Evolutionary conservation across 2,888 invertebrate genomes (phyloP), one percentile per base, ranked within the genome.

Genomic region (Tanytarsus gracilentus): DNA sequence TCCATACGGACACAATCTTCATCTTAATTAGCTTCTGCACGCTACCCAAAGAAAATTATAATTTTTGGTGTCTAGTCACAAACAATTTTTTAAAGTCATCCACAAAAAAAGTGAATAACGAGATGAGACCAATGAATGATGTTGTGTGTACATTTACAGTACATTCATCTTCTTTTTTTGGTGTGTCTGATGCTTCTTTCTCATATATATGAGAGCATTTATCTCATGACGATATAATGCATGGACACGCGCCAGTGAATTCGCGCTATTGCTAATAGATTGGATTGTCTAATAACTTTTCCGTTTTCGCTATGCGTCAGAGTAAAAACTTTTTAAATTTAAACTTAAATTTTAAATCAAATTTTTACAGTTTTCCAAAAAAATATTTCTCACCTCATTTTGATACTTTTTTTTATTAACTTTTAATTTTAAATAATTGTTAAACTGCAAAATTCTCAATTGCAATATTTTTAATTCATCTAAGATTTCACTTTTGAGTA

Each of bases 231-330:
- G 49, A 14, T 27, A 26, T 49, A 49, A 49, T 49, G 27, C 25
- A 49, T 49, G 49, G 49, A 26, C 49, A 49, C 16, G 49, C 26
- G 49, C 49, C 49, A 27, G 25, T 14, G 26, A 49, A n/a, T 27
- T 49, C 49, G 26, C 26, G 27, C 49, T 25, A 27, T 49, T 49
- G 49, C 49, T 49, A 49, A 49, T 49, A 49, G 21, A 44, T n/a
- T n/a, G n/a, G n/a, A n/a, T 49, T 49, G 27, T 49, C 27, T 49
- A 49, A 49, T 49, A 49, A 49, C 25, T 49, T 49, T 49, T 49
- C 27, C 27, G 25, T 49, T 44, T 30, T 30, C 9, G 6, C 9
- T 6, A 30, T 26, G 49, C 44, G 9, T 23, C 44, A 44, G 21
- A 18, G n/a, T 33, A 5, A 11, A n/a, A 33, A 33, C 33, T 9